Percentiles rank a stretch among this genome's conserved stretches.
These are phyloP conservation scores for Emys orbicularis DNA, from an alignment of 2,797 vertebrate species.

Conservation along the genomic window DNA sequence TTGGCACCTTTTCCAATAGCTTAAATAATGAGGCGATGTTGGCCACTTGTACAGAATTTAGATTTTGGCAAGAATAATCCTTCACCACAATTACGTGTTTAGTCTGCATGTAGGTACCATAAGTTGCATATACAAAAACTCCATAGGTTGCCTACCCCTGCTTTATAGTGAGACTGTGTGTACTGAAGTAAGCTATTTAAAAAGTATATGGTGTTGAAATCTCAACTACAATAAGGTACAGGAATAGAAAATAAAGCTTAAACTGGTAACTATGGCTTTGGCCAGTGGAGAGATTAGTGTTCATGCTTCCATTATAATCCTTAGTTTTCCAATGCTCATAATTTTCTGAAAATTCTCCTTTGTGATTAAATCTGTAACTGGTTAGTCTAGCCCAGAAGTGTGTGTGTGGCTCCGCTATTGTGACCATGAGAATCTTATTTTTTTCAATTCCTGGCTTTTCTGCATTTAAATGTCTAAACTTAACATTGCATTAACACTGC, in stretches of 20 bases:
- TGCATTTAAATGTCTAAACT: constrained; percentile 27
- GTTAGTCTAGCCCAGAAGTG: neutral
- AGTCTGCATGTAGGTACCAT: constrained; percentile 22
- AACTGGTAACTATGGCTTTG: neutral
- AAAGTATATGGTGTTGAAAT: neutral
- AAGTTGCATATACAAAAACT: neutral
- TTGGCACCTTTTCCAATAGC: constrained; percentile 45
- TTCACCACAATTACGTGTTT: constrained; percentile 25
- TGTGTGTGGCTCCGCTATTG: neutral
- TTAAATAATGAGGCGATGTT: constrained; percentile 37
- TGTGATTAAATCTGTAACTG: neutral
- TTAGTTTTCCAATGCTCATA: neutral
- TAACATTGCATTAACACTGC: neutral
- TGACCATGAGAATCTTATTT: neutral
- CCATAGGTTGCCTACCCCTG: too few relatives aligned
- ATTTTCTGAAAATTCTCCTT: neutral
- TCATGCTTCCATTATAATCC: neutral
- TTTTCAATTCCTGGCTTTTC: neutral
- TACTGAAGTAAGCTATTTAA: neutral
- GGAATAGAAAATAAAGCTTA: neutral
- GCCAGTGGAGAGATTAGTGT: neutral
- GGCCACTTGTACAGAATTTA: constrained; percentile 1
- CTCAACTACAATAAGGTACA: neutral
- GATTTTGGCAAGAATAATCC: constrained; percentile 27
- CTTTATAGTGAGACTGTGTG: neutral